A percentile compares a stretch with the other conserved stretches of the same genome.
phyloP scores from a whole-genome alignment of 1,140 invertebrate species.

The Heliconius melpomene region DNA sequence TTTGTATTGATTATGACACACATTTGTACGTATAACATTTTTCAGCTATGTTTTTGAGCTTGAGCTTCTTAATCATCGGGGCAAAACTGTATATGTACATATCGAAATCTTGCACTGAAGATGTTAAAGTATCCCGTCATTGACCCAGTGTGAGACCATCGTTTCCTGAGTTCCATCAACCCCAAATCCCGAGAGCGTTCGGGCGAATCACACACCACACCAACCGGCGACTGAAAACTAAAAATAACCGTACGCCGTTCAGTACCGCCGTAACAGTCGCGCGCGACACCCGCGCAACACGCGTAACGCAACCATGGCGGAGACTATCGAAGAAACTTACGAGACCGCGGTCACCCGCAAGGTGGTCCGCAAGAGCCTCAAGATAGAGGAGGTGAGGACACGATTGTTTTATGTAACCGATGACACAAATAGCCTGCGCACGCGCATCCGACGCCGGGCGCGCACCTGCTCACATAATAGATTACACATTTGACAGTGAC shows the following conservation, averaged over 20 bases:
- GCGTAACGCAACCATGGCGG: slow-evolving; percentile 77
- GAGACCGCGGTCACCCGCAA: slow-evolving; percentile 84
- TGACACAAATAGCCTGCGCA: slow-evolving; percentile 66
- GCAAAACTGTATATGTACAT: neutral
- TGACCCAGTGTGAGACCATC: slow-evolving; percentile 25
- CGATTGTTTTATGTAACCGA: slow-evolving; percentile 74
- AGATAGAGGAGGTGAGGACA: slow-evolving; percentile 85
- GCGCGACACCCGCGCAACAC: slow-evolving; percentile 73
- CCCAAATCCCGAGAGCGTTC: slow-evolving; percentile 57
- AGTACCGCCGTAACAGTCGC: slow-evolving; percentile 74
- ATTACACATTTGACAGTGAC: slow-evolving; percentile 74
- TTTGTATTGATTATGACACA: neutral
- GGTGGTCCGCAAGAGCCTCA: slow-evolving; percentile 84
- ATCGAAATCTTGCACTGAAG: neutral
- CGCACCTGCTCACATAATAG: slow-evolving; percentile 75
- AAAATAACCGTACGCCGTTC: slow-evolving; percentile 71
- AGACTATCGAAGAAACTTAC: slow-evolving; percentile 82
- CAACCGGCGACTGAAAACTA: slow-evolving; percentile 73
- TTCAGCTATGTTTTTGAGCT: neutral
- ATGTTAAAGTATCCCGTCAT: neutral
- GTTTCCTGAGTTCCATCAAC: slow-evolving; percentile 51
- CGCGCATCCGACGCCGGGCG: slow-evolving; percentile 57
- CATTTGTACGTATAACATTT: neutral
- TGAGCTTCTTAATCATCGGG: neutral
- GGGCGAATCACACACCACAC: slow-evolving; percentile 57